Evolutionary conservation across 2,888 invertebrate genomes (phyloP).

Genomic region (Fragum whitleyi): DNA sequence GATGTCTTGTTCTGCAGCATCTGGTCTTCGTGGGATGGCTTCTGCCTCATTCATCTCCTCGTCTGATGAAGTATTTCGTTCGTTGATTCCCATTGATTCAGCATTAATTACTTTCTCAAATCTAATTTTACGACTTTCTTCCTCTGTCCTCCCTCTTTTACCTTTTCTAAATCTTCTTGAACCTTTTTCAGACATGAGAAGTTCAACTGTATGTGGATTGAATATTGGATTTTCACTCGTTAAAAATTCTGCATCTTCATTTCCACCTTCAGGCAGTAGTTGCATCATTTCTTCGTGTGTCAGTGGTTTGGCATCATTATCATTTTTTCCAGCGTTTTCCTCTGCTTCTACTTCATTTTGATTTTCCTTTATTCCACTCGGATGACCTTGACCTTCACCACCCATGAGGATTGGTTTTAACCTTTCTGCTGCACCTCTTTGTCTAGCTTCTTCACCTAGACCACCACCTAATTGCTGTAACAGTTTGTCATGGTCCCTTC

Average conservation of each 20-base stretch:
- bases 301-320: not conserved
- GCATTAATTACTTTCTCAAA: not conserved
- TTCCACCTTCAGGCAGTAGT: not conserved
- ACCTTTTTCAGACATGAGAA: not conserved
- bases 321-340: not conserved
- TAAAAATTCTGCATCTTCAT: not conserved
- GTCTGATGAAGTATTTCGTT: not conserved
- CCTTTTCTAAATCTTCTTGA: not conserved
- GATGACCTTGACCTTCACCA: not conserved
- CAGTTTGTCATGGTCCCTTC: no score
- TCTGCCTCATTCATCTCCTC: not conserved
- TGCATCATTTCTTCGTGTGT: not conserved
- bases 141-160: not conserved
- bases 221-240: not conserved
- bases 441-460: no score
- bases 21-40: not conserved
- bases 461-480: no score
- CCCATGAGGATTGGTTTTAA: not conserved
- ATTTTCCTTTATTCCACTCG: not conserved
- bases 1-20: not conserved
- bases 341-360: not conserved
- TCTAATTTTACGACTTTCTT: not conserved
- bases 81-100: not conserved
- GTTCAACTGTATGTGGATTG: not conserved
- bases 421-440: no score